Evolutionary conservation across 2,888 invertebrate species (phyloP), one percentile per base, ranked within the genome.

Genomic region (Selenia dentaria): DNA sequence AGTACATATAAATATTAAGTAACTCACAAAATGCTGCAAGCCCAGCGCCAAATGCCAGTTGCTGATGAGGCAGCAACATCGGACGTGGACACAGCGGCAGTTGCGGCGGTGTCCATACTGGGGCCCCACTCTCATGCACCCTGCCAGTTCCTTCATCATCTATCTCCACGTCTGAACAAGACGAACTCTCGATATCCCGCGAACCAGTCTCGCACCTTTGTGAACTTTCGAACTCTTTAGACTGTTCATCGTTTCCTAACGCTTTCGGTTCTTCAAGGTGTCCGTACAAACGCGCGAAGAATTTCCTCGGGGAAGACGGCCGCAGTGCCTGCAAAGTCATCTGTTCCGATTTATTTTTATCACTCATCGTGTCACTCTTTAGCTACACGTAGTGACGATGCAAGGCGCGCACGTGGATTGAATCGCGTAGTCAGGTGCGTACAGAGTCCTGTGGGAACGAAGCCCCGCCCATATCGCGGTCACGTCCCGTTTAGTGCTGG

Each of bases 271-370:
- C 74, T 58, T 96, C 95, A n/a, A 95, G 86, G 64, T 96, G 94
- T 0, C 96, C 96, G 67, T 96, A 96, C 26, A 96, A 89, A 42
- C 95, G 91, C 35, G 95, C 95, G 72, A 96, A 96, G 78, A 96
- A 96, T 65, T 95, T 94, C 16, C 96, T 91, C 42, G 96, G 96
- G 0, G 95, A 95, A 6, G 95, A 96, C 0, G 96, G 96, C 11
- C 92, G 86, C 27, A 88, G 82, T 1, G 74, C 57, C 26, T 74
- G 72, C 29, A 83, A 65, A 8, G 71, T 47, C 3, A 74, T 74
- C 22, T 59, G 42, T n/a, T 71, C 64, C 13, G 70, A 13, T 22
- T 45, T 51, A 13, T 48, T 44, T 12, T 22, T 33, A 26, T 52
- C 54, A 36, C 42, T 46, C 57, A 57, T 57, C 18, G 42, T 47